Evolutionary conservation across 2,797 vertebrate species (phyloP).

Genomic region (Austrolebias charrua): DNA sequence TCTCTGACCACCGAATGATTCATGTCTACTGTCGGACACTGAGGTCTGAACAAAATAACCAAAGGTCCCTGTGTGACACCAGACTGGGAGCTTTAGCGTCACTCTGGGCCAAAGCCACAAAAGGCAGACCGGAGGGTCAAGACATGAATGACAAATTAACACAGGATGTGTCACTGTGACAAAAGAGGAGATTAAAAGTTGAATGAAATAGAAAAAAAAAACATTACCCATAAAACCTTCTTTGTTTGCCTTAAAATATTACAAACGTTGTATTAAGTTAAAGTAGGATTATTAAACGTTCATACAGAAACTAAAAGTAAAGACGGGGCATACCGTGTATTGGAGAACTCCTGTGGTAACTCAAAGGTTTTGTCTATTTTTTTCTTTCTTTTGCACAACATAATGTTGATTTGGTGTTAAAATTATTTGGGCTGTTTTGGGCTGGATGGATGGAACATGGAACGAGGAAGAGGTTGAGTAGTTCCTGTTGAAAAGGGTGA

Average conservation of each 20-base stretch:
- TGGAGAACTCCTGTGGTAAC: too few relatives aligned
- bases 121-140: conserved; percentile 27
- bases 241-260: neutral
- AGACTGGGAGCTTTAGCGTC: conserved; percentile 37
- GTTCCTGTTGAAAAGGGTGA: too few relatives aligned
- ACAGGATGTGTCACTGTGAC: conserved; percentile 13
- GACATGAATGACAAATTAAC: conserved; percentile 38
- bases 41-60: conserved; percentile 46
- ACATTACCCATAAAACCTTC: neutral
- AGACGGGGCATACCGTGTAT: neutral
- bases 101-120: conserved; percentile 46
- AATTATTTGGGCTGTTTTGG: too few relatives aligned
- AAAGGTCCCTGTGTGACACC: conserved; percentile 48
- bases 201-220: neutral
- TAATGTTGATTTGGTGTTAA: too few relatives aligned
- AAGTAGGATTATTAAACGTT: too few relatives aligned
- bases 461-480: too few relatives aligned
- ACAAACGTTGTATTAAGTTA: too few relatives aligned
- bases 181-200: conserved; percentile 27
- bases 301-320: neutral
- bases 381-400: too few relatives aligned
- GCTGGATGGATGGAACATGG: too few relatives aligned
- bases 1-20: conserved; percentile 64
- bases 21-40: conserved; percentile 59
- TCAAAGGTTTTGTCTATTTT: too few relatives aligned